Evolutionary conservation across 1,140 invertebrate genomes (phyloP), one percentile per base, ranked within the genome.

Genomic region (Agraylea sexmaculata): DNA sequence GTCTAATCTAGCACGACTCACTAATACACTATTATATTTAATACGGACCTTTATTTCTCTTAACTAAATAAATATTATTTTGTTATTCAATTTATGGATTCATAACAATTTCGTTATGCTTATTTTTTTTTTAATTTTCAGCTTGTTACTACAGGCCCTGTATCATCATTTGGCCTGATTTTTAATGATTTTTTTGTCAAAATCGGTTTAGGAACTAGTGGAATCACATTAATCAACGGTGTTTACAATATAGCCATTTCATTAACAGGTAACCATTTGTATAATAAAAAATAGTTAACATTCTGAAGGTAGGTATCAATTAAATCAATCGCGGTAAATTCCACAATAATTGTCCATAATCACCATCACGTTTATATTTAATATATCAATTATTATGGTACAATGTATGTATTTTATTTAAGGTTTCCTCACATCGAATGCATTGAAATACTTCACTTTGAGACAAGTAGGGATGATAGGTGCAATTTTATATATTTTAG

Each of bases 121-220:
- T n/a, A n/a, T n/a, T 51, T 39, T 43, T 15, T 59, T 62, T 37
- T 36, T 37, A 44, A 16, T 43, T 46, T 51, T 40, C 52, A 76
- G 73, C 64, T 68, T 52, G 58, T 70, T 30, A 68, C 66, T 1
- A 53, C 71, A 28, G 67, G 69, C 2, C 68, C 70, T 0, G 57
- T 73, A 15, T 64, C 77, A 44, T 73, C 71, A 4, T 80, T 81
- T 42, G 75, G 74, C 2, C 62, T 82, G 18, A 54, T 81, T 13
- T 80, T 74, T 41, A 73, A 74, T 31, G 66, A 75, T 38, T 75
- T 76, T 45, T 71, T 82, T 12, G 52, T 66, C 28, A 61, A 60
- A 7, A 59, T 79, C 27, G 70, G 70, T 0, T 64, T 68, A 16
- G 71, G 70, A 46, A 71, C 70, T 0, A 73, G 69, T 42, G 71